Base-by-base conservation (phyloP, 2,797 vertebrate genomes). In the Oryzias sinensis region DNA sequence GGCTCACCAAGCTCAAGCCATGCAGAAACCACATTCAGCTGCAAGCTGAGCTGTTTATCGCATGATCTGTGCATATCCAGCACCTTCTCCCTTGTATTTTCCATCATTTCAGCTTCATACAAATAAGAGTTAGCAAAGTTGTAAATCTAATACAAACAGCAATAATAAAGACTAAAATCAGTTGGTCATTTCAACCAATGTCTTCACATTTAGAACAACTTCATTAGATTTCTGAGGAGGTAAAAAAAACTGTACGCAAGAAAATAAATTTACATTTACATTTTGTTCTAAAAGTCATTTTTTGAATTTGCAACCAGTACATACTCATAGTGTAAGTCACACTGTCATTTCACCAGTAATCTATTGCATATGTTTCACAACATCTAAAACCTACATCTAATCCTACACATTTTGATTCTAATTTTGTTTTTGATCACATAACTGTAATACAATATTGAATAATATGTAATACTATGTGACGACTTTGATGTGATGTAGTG, bases 21-120 rank as follows among this genome's bases (percentile, higher is more conserved):
- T 42, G 52, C 62, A 76, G 68, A 74, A 82, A 83, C 59, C 71
- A 74, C 77, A 72, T 60, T 74, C 59, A 68, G 42, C 52, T 72
- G 62, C 48, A 48, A 9, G 69, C 68, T 16, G 82, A 68, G 57
- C 49, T 48, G 7, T n/a, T 43, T n/a, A 45, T 47, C 17, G 17
- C 22, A 11, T 37, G 49, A 47, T 58, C 41, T 40, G 18, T 59
- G n/a, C 49, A 59, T 47, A 65, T 24, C 18, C 56, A 27, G 18
- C 22, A 49, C 7, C 53, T 2, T 49, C 65, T 17, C 11, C 20
- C 20, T 17, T 24, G 4, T 47, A 14, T 47, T 47, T 47, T 47
- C 17, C 18, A 13, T 18, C 5, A 22, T 65, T 61, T 45, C 68
- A 65, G 9, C 60, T 51, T 17, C 46, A 27, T 5, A 5, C 7